Evolutionary conservation across 2,888 invertebrate genomes (phyloP), one percentile per base, ranked within the genome.

Genomic region (Diadegma fenestrale): DNA sequence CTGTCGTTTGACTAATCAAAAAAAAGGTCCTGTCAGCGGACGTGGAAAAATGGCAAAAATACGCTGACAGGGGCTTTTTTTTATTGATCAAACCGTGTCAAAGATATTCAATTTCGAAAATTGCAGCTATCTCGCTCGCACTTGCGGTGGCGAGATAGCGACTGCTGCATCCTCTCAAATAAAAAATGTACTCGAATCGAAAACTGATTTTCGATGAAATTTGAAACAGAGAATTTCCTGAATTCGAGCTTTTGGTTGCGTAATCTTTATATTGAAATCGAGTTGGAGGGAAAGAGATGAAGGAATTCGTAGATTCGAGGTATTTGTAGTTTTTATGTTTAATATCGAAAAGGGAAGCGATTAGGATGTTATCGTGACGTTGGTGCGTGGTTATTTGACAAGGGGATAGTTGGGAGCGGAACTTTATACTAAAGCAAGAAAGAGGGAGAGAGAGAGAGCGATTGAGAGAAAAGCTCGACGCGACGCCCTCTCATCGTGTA

Each of bases 391-490:
- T 82, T 41, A 61, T 66, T 82, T 82, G 79, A 78, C n/a, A 14
- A 61, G 71, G 64, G 30, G 33, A 76, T 66, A 64, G 80, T 79
- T 78, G 77, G 63, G 61, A 75, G 69, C 83, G 91, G 90, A 92
- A 92, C 91, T 93, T 92, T 93, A 93, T 92, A 93, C 89, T 87
- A 82, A 84, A 79, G 88, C 41, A 77, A 76, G 48, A 63, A 41
- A 71, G 22, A 51, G 48, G 3, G 19, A 7, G 37, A 45, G 72
- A 63, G 77, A 41, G 19, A 37, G 37, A 58, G 68, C 58, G 43
- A 45, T 58, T 26, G 58, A 58, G 58, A 58, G 58, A 58, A 58
- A 58, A 58, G 58, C 58, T 26, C 58, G 58, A 26, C 88, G 90
- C 87, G 89, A 88, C 90, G 90, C 91, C 91, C 90, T 92, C 92